Conservation (phyloP, 1,140 invertebrate genomes). For the Galendromus occidentalis region DNA sequence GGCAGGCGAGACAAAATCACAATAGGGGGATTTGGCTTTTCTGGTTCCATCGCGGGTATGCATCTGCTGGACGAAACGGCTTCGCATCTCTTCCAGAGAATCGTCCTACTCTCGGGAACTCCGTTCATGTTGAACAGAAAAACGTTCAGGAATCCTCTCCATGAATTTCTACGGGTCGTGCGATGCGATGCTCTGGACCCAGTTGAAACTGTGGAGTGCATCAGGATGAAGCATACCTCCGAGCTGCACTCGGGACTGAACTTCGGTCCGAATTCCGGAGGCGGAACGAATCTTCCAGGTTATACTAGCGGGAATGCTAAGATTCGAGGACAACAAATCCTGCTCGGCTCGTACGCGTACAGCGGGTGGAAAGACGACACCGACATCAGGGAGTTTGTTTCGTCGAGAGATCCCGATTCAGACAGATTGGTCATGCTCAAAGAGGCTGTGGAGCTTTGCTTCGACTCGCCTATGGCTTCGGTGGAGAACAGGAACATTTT, state of each 20-base stretch:
- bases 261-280: not conserved
- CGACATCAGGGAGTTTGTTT: not conserved
- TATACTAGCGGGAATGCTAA: not conserved
- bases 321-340: not conserved
- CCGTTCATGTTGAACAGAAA: not conserved
- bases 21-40: conserved; percentile 18
- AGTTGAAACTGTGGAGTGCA: not conserved
- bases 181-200: not conserved
- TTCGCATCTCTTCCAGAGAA: not conserved
- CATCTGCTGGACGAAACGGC: not conserved
- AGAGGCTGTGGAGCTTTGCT: not conserved
- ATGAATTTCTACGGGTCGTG: not conserved
- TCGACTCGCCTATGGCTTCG: not conserved
- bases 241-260: not conserved
- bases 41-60: not conserved
- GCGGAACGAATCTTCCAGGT: not conserved
- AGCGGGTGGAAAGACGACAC: not conserved
- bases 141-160: not conserved
- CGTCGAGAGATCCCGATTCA: not conserved
- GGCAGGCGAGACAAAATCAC: conserved; percentile 28
- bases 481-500: conserved; percentile 1
- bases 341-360: not conserved
- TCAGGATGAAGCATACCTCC: not conserved
- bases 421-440: not conserved
- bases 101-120: not conserved